Percentiles rank a stretch among this genome's conserved stretches.
These are phyloP conservation scores for Melipona beecheii DNA, from an alignment of 2,888 invertebrate species.

Conservation along the genomic window DNA sequence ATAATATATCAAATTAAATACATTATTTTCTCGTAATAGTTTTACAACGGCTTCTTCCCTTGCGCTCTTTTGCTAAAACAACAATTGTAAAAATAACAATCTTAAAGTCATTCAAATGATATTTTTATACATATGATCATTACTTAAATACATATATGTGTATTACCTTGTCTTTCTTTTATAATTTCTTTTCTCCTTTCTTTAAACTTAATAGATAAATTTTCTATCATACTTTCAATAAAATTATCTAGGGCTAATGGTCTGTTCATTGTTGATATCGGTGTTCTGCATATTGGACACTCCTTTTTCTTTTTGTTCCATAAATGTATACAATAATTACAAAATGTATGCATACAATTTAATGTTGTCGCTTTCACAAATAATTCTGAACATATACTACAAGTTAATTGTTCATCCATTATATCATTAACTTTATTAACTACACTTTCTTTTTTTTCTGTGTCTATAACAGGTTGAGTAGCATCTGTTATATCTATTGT, in stretches of 20 bases:
- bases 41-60: background rate
- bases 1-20: background rate
- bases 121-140: background rate
- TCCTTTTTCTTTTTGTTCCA: slow-evolving; percentile 90
- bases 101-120: background rate
- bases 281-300: slow-evolving; percentile 89
- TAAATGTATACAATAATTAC: slow-evolving; percentile 88
- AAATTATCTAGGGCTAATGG: slow-evolving; percentile 90
- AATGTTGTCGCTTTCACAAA: slow-evolving; percentile 89
- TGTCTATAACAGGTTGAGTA: slow-evolving; percentile 18
- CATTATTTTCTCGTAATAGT: background rate
- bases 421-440: slow-evolving; percentile 85
- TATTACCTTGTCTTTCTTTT: slow-evolving; percentile 74
- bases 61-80: slow-evolving; percentile 47
- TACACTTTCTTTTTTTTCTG: slow-evolving; percentile 27
- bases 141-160: background rate
- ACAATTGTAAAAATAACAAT: background rate
- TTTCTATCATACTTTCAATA: slow-evolving; percentile 89
- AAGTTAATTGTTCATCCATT: slow-evolving; percentile 90
- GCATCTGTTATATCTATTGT: slow-evolving; percentile 85
- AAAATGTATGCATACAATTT: slow-evolving; percentile 91
- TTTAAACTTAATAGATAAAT: slow-evolving; percentile 87
- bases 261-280: slow-evolving; percentile 85
- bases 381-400: slow-evolving; percentile 91
- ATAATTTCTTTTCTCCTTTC: slow-evolving; percentile 85